Evolutionary conservation across 2,797 vertebrate species (phyloP), one percentile per base, ranked within the genome.

Genomic region (Pangasius sanitwongsei): DNA sequence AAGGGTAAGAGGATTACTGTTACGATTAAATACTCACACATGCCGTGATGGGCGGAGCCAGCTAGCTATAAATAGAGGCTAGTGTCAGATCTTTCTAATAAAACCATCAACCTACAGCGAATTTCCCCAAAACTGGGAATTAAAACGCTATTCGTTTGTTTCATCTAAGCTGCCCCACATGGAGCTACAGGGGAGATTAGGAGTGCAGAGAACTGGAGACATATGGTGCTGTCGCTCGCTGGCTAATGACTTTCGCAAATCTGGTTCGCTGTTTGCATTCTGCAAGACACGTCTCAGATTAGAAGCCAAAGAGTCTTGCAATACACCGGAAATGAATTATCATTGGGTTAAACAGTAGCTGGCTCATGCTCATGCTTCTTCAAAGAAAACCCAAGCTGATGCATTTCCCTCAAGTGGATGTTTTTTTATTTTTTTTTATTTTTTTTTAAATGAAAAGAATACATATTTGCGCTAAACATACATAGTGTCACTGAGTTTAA

Each of bases 1-100:
- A 98, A 97, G 97, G 96, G 97, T 98, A 97, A 99, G 97, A 98
- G 97, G 97, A 97, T 97, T 96, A 97, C 97, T 97, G 97, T 97
- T 97, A 96, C 95, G 97, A 97, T 97, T 96, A 97, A 97, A 96
- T 96, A 98, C 96, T 95, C 67, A 87, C 63, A 83, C 69, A 69
- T 59, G 77, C 70, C 34, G 25, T 69, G 87, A 89, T 87, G 88
- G 88, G 90, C 85, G 86, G 83, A 41, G 85, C 44, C 53, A 85
- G 90, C 87, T 87, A 91, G 85, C 31, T 69, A 50, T 4, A 53
- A 69, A 69, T 5, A 6, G 37, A n/a, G 59, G 12, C 70, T 31
- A 50, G 59, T 90, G 92, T 93, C 91, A 91, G 87, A 92, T 82
- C 85, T 86, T 88, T 83, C 86, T 89, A 7, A 28, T 90, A 87